Evolutionary conservation across 2,113 vertebrate genomes (phyloP), one percentile per base, ranked within the genome.

Genomic region (Morone saxatilis): DNA sequence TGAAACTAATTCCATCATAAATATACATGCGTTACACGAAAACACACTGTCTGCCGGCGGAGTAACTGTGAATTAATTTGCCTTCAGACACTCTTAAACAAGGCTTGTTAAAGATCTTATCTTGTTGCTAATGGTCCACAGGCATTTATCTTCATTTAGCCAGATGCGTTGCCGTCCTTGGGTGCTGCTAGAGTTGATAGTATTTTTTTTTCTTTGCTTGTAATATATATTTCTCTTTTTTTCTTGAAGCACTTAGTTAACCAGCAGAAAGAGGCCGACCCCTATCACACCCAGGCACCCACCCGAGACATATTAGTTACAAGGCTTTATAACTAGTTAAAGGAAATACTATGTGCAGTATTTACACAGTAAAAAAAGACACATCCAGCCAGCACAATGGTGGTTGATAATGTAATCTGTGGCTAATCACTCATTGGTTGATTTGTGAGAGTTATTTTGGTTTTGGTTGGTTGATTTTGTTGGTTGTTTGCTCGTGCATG

Each of bases 1-100:
- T 92, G 92, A 94, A 94, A 94, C 93, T 94, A 95, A 96, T 96
- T 95, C 91, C 90, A 93, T 95, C 94, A 95, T 95, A 96, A 96
- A 96, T 96, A 96, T 95, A 95, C 95, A 95, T 94, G 93, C 83
- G 88, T 95, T 96, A 94, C 90, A 93, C 53, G 78, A 95, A 94
- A 94, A 91, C 89, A 94, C 89, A 93, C 84, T 91, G 92, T 95
- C 94, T 88, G 93, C 88, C 83, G 87, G 93, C 84, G 36, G 91
- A 92, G 89, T 93, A 94, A 92, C 94, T 95, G 93, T 93, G 94
- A 95, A 96, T 95, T 94, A 94, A 95, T 96, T 95, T 95, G 95
- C 93, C 92, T 95, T 94, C 93, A 94, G 94, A 96, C 93, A 84
- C 94, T 95, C 92, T 95, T 94, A 95, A 95, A 94, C 93, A 93